phyloP scores from a whole-genome alignment of 1,140 invertebrate genomes.

The Dufourea novaeangliae region DNA sequence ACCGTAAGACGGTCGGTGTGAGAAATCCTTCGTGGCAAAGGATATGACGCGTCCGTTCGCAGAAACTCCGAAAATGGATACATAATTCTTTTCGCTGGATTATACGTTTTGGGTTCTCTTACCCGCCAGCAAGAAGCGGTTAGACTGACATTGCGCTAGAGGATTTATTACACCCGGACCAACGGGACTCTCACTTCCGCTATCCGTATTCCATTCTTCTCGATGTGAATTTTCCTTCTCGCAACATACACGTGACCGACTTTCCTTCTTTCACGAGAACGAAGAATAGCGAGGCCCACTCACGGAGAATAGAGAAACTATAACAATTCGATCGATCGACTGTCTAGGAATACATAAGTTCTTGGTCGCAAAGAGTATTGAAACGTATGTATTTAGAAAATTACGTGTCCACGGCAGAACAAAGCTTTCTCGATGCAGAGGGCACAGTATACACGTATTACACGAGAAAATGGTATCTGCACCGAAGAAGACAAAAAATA shows the following conservation, averaged over 20 bases:
- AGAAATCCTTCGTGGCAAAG: too few species aligned
- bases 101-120: slow-evolving; percentile 17
- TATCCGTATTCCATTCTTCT: neutral
- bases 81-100: neutral
- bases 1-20: too few species aligned
- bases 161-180: slow-evolving; percentile 31
- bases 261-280: neutral
- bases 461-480: neutral
- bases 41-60: neutral
- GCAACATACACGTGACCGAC: slow-evolving; percentile 46
- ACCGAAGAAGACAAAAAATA: neutral
- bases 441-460: too few species aligned
- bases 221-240: slow-evolving; percentile 54
- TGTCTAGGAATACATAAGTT: too few species aligned
- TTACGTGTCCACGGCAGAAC: too few species aligned
- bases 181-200: slow-evolving; percentile 7
- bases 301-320: neutral
- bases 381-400: too few species aligned
- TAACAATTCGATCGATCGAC: neutral
- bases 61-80: neutral
- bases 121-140: slow-evolving; percentile 9
- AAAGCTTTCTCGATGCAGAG: too few species aligned
- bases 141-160: neutral
- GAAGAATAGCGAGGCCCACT: too few species aligned
- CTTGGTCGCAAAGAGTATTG: too few species aligned